phyloP scores from a whole-genome alignment of 2,888 invertebrate species.

The Tenthredo notha region DNA sequence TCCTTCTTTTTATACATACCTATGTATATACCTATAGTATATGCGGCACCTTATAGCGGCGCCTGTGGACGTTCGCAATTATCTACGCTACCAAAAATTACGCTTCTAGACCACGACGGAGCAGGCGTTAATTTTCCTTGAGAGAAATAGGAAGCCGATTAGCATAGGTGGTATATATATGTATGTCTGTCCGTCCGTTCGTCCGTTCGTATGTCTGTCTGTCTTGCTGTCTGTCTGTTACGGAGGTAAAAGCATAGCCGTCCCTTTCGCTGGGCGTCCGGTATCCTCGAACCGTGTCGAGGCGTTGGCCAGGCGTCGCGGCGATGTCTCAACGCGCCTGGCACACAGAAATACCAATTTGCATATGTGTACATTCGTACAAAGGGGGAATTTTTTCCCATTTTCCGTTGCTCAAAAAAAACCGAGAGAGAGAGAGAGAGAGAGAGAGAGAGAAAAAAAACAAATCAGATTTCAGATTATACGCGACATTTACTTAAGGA shows the following conservation, averaged over 20 bases:
- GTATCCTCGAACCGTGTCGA: constrained; percentile 64
- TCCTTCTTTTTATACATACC: background rate
- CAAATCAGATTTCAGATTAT: background rate
- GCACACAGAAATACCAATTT: background rate
- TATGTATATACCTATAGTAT: background rate
- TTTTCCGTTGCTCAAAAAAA: background rate
- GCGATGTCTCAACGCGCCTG: constrained; percentile 71
- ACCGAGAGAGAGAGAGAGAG: too few species aligned
- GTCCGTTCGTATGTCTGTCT: constrained; percentile 10
- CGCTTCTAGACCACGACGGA: constrained; percentile 36
- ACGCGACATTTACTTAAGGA: background rate
- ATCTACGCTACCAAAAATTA: constrained; percentile 57
- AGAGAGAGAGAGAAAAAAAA: too few species aligned
- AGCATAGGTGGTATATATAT: constrained; percentile 63
- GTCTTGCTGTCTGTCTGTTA: constrained; percentile 40
- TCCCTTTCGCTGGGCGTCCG: constrained; percentile 60
- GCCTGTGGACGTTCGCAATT: constrained; percentile 54
- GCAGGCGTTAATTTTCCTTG: constrained; percentile 60
- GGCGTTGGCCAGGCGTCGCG: constrained; percentile 70
- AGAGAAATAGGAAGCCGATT: constrained; percentile 69
- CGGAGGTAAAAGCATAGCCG: constrained; percentile 38
- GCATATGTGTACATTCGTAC: constrained; percentile 11
- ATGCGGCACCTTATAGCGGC: background rate
- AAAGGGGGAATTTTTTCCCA: background rate
- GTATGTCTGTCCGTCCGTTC: constrained; percentile 21